Conservation (phyloP, 1,140 invertebrate genomes). For the Cecropterus lyciades region DNA sequence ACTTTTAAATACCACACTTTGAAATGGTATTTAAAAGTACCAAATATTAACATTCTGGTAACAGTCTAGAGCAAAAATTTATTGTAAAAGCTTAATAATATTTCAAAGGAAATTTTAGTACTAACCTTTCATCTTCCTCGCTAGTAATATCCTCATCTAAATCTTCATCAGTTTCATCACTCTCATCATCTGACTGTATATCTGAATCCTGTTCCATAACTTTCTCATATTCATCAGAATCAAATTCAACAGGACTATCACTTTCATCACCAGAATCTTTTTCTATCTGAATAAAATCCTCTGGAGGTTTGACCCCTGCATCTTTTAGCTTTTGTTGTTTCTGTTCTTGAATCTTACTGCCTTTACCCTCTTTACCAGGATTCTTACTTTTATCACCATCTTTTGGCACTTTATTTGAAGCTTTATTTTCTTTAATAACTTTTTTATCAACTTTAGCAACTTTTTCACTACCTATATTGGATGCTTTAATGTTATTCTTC, state of each 20-base stretch:
- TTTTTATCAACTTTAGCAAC: slow-evolving; percentile 21
- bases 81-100: too few species aligned
- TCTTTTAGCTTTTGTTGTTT: slow-evolving; percentile 42
- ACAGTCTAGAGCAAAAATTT: too few species aligned
- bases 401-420: slow-evolving; percentile 16
- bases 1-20: too few species aligned
- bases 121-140: slow-evolving; percentile 30
- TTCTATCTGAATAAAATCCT: slow-evolving; percentile 58
- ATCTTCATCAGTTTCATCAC: slow-evolving; percentile 36
- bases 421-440: slow-evolving; percentile 26
- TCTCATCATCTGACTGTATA: slow-evolving; percentile 27
- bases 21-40: too few species aligned
- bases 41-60: too few species aligned
- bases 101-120: not conserved
- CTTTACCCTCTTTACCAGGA: slow-evolving; percentile 30
- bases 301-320: slow-evolving; percentile 46
- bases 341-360: slow-evolving; percentile 38
- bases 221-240: slow-evolving; percentile 72
- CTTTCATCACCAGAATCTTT: slow-evolving; percentile 47
- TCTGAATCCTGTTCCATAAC: slow-evolving; percentile 51
- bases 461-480: slow-evolving; percentile 34
- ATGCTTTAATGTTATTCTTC: not conserved
- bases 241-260: slow-evolving; percentile 62
- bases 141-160: slow-evolving; percentile 40
- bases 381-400: slow-evolving; percentile 37